Conservation (phyloP, 2,888 invertebrate genomes). For the Chymomyza amoena region DNA sequence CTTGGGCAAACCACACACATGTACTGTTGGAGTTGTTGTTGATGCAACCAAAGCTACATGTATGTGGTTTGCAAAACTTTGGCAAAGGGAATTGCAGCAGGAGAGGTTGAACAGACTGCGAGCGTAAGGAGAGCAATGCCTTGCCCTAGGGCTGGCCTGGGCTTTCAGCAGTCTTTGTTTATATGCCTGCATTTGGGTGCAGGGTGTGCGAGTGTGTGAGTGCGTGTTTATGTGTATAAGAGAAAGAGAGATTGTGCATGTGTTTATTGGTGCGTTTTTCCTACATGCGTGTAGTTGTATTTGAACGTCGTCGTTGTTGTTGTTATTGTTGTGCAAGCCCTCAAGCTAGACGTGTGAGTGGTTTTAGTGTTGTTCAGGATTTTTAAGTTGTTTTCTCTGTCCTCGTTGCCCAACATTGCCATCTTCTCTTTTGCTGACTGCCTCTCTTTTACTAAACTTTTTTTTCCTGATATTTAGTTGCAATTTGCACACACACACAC, state of each 20-base stretch:
- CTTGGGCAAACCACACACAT: slow-evolving; percentile 17
- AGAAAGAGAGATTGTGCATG: slow-evolving; percentile 18
- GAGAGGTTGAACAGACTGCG: slow-evolving; percentile 10
- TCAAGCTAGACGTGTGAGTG: slow-evolving; percentile 66
- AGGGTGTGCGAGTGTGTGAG: background rate
- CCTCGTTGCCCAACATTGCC: slow-evolving; percentile 27
- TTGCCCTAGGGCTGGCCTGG: background rate
- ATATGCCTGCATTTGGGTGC: slow-evolving; percentile 59
- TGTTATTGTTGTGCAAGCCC: slow-evolving; percentile 41
- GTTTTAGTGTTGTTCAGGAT: slow-evolving; percentile 72
- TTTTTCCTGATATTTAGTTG: slow-evolving; percentile 55
- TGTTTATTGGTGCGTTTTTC: background rate
- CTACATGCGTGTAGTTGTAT: slow-evolving; percentile 5
- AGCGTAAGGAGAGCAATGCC: background rate
- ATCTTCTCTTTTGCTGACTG: background rate
- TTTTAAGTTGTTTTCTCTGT: slow-evolving; percentile 67
- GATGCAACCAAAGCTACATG: slow-evolving; percentile 34
- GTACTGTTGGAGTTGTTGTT: background rate
- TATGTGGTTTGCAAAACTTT: slow-evolving; percentile 49
- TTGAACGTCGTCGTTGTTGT: slow-evolving; percentile 14
- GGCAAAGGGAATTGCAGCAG: background rate
- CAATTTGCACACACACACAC: slow-evolving; percentile 44
- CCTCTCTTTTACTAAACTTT: slow-evolving; percentile 12
- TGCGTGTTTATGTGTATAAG: background rate
- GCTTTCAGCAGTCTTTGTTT: slow-evolving; percentile 48